These are phyloP conservation scores for Hyposoter dolosus DNA, from an alignment of 2,888 invertebrate genomes.

Conservation along the genomic window DNA sequence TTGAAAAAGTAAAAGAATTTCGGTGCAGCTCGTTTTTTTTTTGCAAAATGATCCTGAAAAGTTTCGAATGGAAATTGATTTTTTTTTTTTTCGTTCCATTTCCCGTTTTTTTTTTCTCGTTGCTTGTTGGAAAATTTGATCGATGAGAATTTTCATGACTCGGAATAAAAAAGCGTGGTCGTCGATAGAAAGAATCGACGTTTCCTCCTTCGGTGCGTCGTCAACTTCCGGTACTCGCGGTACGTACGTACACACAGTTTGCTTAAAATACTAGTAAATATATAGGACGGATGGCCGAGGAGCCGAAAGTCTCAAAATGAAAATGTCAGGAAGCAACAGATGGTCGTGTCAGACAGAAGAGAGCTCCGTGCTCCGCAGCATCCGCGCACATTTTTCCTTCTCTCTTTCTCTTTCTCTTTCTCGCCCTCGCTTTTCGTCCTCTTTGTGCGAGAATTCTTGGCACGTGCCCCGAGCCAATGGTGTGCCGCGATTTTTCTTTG, in stretches of 20 bases:
- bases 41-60: no score
- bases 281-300: not conserved
- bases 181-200: constrained; percentile 25
- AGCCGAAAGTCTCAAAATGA: constrained; percentile 64
- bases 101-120: no score
- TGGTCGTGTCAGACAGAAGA: constrained; percentile 65
- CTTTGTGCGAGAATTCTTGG: constrained; percentile 35
- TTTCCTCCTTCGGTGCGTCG: constrained; percentile 40
- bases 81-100: no score
- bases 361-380: constrained; percentile 57
- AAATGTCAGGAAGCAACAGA: constrained; percentile 74
- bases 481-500: constrained; percentile 15
- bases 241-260: not conserved
- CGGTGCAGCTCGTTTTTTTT: no score
- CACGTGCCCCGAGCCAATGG: constrained; percentile 50
- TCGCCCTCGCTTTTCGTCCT: constrained; percentile 17
- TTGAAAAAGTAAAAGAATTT: no score
- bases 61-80: no score
- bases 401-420: constrained; percentile 33
- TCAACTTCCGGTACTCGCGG: not conserved
- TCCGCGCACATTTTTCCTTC: constrained; percentile 41
- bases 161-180: not conserved
- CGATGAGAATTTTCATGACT: no score
- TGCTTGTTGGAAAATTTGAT: no score
- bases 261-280: not conserved